These are phyloP conservation scores for Sapayoa aenigma DNA, from an alignment of 2,113 vertebrate genomes.

Conservation along the genomic window DNA sequence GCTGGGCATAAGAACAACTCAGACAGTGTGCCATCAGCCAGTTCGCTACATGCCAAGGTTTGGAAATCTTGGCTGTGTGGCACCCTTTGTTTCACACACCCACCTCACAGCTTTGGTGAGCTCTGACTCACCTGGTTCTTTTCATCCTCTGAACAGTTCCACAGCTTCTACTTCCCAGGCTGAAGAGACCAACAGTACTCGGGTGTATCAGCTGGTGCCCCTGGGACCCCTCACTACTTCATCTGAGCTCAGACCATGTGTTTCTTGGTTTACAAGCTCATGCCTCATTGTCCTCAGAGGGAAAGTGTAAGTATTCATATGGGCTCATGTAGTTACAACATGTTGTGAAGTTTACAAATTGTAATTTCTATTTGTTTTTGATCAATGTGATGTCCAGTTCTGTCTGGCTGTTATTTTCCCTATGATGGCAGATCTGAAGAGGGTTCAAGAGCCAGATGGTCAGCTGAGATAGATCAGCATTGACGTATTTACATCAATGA, in stretches of 20 bases:
- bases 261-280: background rate
- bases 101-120: background rate
- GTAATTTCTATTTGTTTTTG: background rate
- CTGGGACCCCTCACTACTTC: accelerated
- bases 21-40: background rate
- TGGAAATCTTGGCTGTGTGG: background rate
- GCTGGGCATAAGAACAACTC: background rate
- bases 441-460: background rate
- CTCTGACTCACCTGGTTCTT: background rate
- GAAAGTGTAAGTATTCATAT: background rate
- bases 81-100: background rate
- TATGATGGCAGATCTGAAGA: background rate
- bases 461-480: background rate
- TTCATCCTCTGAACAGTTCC: background rate
- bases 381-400: background rate
- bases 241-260: background rate
- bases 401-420: background rate
- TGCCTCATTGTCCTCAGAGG: background rate
- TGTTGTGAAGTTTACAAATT: background rate
- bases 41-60: background rate
- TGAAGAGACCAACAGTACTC: background rate
- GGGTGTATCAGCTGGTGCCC: background rate
- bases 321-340: background rate
- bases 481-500: background rate
- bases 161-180: background rate